Conservation (phyloP, 2,113 vertebrate species). For the Raphicerus campestris region DNA sequence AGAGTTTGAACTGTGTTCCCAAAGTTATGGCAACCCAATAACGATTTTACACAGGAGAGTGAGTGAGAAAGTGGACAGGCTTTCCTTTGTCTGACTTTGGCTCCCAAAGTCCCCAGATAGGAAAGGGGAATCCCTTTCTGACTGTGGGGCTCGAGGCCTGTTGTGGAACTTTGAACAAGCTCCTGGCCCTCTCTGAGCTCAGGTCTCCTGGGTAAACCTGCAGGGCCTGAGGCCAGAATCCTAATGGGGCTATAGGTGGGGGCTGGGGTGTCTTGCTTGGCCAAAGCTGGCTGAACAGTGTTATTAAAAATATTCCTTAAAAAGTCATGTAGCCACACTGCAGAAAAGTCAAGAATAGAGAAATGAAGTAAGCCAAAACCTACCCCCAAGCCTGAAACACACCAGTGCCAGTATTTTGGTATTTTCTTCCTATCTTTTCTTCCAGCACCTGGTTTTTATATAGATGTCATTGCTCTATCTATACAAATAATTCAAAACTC, state of each 20-base stretch:
- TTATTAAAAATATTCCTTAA: slow-evolving; percentile 23
- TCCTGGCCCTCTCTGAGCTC: background rate
- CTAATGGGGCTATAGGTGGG: background rate
- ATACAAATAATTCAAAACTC: background rate
- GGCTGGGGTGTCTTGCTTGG: background rate
- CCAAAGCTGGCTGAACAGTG: background rate
- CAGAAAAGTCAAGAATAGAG: background rate
- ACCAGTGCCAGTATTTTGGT: background rate
- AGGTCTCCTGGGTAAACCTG: background rate
- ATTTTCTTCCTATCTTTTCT: too few species aligned
- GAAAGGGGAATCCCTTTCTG: background rate
- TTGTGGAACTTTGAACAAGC: background rate
- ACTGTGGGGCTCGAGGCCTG: background rate
- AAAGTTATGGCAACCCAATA: background rate
- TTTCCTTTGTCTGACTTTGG: background rate
- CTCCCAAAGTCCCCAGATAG: background rate
- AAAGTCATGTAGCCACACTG: background rate
- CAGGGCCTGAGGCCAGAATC: background rate
- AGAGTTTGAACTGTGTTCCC: background rate
- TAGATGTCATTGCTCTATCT: background rate
- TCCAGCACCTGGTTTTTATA: background rate
- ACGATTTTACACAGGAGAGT: background rate
- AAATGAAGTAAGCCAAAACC: background rate
- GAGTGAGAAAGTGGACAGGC: background rate
- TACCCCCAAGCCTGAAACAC: background rate